Evolutionary conservation across 2,888 invertebrate genomes (phyloP).

Genomic region (Argynnis bischoffii): DNA sequence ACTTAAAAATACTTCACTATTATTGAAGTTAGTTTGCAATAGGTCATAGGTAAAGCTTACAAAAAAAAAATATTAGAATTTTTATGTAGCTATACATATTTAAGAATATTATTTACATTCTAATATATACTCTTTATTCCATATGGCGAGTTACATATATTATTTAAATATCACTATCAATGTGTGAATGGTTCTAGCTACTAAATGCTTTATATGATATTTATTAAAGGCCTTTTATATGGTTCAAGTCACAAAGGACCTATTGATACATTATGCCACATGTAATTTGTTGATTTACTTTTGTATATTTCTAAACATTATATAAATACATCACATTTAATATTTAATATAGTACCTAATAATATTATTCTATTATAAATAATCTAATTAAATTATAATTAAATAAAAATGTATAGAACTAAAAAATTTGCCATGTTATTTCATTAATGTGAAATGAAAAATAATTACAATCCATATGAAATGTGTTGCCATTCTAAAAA

Average conservation of each 20-base stretch:
- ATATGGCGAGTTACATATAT: background rate
- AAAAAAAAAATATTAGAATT: too few relatives aligned
- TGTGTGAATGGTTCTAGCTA: conserved; percentile 23
- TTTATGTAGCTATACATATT: conserved; percentile 1
- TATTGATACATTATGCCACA: background rate
- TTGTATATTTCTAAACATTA: conserved; percentile 11
- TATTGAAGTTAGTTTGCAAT: too few relatives aligned
- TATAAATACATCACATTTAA: conserved; percentile 21
- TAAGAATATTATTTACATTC: background rate
- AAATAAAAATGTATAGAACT: background rate
- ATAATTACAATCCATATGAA: background rate
- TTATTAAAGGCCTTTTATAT: background rate
- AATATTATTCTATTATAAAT: too few relatives aligned
- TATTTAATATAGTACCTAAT: conserved; percentile 1
- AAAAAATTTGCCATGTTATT: background rate
- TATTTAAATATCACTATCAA: background rate
- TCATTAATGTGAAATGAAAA: background rate
- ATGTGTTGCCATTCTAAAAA: conserved; percentile 5
- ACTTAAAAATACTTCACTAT: too few relatives aligned
- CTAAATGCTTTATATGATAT: conserved; percentile 21
- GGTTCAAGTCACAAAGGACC: background rate
- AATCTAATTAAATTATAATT: background rate
- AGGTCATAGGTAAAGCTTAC: too few relatives aligned
- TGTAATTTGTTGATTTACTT: conserved; percentile 3
- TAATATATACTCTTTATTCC: background rate